Conservation (phyloP, 2,797 vertebrate species). For the Sylvia borin region DNA sequence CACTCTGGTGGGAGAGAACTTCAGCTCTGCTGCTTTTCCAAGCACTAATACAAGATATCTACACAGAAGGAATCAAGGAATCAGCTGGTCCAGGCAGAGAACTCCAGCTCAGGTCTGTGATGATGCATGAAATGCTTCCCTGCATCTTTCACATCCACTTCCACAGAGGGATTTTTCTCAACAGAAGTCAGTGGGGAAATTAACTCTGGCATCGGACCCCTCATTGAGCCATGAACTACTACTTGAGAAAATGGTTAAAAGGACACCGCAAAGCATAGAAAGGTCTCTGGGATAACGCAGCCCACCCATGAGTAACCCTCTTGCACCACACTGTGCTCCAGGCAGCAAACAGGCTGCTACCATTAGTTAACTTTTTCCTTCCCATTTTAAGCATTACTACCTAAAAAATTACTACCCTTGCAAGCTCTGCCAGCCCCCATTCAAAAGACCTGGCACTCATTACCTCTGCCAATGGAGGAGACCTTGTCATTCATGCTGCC, state of each 20-base stretch:
- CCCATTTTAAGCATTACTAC: neutral
- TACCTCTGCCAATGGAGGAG: neutral
- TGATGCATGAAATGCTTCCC: neutral
- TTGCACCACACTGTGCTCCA: neutral
- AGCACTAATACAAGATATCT: rapidly evolving
- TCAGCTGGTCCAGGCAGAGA: neutral
- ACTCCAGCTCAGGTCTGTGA: neutral
- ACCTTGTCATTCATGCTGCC: neutral
- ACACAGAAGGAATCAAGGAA: neutral
- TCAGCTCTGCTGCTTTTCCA: neutral
- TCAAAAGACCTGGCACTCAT: neutral
- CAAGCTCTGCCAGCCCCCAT: neutral
- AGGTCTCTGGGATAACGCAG: neutral
- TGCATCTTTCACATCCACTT: neutral
- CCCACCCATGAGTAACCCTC: rapidly evolving
- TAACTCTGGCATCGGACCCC: neutral
- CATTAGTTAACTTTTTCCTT: neutral
- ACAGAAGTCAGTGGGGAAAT: neutral
- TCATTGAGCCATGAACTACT: rapidly evolving
- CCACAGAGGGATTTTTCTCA: neutral
- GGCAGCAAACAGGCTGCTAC: neutral
- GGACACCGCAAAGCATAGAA: neutral
- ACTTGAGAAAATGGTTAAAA: neutral
- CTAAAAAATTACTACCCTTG: neutral
- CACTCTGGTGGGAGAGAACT: neutral